A percentile compares a stretch with the other conserved stretches of the same genome.
These are phyloP conservation scores for Cheilosia grossa DNA, from an alignment of 2,888 invertebrate genomes.

Conservation along the genomic window DNA sequence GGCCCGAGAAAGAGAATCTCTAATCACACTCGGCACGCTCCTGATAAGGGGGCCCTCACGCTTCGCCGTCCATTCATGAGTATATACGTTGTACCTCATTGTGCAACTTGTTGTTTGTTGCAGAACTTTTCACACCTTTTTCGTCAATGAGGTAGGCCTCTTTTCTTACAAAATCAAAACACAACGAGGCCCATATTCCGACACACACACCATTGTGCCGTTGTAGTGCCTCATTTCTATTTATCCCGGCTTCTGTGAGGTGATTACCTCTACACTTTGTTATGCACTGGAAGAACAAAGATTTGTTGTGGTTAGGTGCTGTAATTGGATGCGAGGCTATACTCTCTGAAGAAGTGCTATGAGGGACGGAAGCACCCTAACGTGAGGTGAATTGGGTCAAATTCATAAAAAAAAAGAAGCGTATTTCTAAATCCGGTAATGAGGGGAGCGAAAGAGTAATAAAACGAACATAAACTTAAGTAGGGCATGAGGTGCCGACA, in stretches of 20 bases:
- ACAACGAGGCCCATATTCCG: neutral
- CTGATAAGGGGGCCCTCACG: neutral
- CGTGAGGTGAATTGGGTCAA: constrained; percentile 42
- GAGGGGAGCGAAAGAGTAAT: constrained; percentile 2
- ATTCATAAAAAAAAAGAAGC: constrained; percentile 59
- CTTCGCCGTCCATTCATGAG: neutral
- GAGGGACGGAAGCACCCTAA: constrained; percentile 45
- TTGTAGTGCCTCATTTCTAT: constrained; percentile 19
- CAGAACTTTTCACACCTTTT: constrained; percentile 59
- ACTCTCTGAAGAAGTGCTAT: constrained; percentile 14
- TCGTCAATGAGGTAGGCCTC: neutral
- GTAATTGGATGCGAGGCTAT: constrained; percentile 19
- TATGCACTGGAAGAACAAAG: neutral
- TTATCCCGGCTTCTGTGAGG: constrained; percentile 13
- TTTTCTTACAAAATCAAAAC: constrained; percentile 23
- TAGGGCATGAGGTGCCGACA: constrained; percentile 15
- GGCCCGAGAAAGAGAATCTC: constrained; percentile 44
- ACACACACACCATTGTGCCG: constrained; percentile 16
- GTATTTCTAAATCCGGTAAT: constrained; percentile 45
- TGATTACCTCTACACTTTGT: constrained; percentile 2
- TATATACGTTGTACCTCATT: constrained; percentile 15
- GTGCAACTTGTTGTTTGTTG: constrained; percentile 51
- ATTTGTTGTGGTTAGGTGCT: constrained; percentile 1
- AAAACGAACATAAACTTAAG: constrained; percentile 45
- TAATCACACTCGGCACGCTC: constrained; percentile 11